Conservation (phyloP, 2,888 invertebrate genomes). For the Hylaea fasciaria region DNA sequence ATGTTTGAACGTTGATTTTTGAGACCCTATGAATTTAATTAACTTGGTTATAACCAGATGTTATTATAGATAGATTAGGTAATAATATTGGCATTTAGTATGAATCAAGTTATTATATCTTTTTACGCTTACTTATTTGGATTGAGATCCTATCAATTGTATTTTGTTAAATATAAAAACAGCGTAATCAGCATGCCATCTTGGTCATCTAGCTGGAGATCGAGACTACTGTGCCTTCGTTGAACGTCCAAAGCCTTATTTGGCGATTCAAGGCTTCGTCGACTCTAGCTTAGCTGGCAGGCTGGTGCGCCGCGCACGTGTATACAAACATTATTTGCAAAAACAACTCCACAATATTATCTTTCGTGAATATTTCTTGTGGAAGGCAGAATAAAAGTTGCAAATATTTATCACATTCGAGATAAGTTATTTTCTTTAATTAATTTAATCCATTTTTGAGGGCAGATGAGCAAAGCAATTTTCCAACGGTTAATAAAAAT, state of each 20-base stretch:
- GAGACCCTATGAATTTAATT: too few species aligned
- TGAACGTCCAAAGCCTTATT: neutral
- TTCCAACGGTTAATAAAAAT: too few species aligned
- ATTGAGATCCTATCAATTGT: too few species aligned
- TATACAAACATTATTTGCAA: conserved; percentile 1
- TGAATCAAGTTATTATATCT: neutral
- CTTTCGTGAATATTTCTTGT: neutral
- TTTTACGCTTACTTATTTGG: too few species aligned
- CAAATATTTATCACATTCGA: too few species aligned
- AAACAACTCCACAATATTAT: neutral
- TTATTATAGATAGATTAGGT: too few species aligned
- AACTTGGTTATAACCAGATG: too few species aligned
- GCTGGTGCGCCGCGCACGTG: neutral
- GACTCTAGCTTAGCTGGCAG: neutral
- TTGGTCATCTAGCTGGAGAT: neutral
- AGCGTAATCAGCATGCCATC: neutral
- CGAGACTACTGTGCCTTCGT: neutral
- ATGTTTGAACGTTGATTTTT: too few species aligned
- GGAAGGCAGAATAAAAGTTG: neutral
- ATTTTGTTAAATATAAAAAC: too few species aligned
- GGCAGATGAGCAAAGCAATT: neutral
- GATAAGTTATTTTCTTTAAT: conserved; percentile 1
- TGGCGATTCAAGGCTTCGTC: conserved; percentile 1
- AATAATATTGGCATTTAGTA: too few species aligned
- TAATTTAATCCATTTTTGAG: neutral